Conservation (phyloP, 2,888 invertebrate genomes). For the Ferdinandea cuprea region DNA sequence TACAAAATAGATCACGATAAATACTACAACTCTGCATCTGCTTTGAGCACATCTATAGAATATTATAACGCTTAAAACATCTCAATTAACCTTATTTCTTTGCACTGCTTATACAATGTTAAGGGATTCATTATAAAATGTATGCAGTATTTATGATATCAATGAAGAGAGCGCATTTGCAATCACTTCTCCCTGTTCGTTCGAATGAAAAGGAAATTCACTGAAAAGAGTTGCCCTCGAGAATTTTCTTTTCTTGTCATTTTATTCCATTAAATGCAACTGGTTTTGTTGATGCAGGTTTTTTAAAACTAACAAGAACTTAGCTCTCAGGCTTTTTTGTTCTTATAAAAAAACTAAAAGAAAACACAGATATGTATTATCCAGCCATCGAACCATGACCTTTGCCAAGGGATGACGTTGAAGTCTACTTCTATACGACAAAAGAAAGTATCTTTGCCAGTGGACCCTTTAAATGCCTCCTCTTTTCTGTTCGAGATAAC, state of each 20-base stretch:
- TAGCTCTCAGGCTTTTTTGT: background rate
- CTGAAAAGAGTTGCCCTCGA: background rate
- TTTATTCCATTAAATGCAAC: background rate
- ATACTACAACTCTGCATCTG: too few relatives aligned
- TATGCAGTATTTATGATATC: background rate
- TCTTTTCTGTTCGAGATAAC: slow-evolving; percentile 16
- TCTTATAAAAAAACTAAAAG: slow-evolving; percentile 14
- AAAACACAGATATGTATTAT: slow-evolving; percentile 23
- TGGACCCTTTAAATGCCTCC: slow-evolving; percentile 17
- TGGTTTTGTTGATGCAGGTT: slow-evolving; percentile 4
- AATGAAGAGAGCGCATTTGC: slow-evolving; percentile 11
- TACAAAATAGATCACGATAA: too few relatives aligned
- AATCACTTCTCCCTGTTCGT: slow-evolving; percentile 3
- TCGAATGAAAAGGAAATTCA: background rate
- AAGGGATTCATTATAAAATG: background rate
- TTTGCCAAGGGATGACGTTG: slow-evolving; percentile 10
- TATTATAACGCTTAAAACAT: too few relatives aligned
- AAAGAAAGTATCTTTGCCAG: slow-evolving; percentile 9
- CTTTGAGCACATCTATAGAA: too few relatives aligned
- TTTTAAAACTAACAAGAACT: background rate
- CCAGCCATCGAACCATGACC: slow-evolving; percentile 32
- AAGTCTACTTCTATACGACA: slow-evolving; percentile 4
- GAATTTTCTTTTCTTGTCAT: background rate
- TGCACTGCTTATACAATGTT: background rate
- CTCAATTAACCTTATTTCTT: background rate